These are phyloP conservation scores for Onychomys leucogaster DNA, from an alignment of 2,797 vertebrate species.

Conservation along the genomic window DNA sequence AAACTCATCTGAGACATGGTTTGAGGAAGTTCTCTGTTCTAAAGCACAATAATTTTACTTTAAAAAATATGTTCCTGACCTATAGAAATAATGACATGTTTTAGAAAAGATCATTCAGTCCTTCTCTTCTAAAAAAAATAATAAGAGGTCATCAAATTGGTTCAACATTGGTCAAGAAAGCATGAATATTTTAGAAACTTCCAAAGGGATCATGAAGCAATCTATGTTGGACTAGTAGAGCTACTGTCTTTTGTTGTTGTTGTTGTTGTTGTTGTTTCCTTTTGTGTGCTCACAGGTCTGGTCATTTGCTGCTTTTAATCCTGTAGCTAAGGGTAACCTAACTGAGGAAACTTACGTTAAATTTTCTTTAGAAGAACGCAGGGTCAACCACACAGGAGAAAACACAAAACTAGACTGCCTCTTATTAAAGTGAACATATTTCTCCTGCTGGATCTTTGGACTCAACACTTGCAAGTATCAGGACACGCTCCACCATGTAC, in stretches of 20 bases:
- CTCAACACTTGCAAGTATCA: not conserved
- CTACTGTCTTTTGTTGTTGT: not conserved
- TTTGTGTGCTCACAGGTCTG: not conserved
- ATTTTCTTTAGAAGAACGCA: not conserved
- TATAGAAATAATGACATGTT: not conserved
- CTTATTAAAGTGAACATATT: slow-evolving; percentile 32
- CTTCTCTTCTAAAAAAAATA: not conserved
- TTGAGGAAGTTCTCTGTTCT: not conserved
- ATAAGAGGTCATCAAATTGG: not conserved
- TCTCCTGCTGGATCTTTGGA: not conserved
- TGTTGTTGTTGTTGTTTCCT: not conserved
- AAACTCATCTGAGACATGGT: not conserved
- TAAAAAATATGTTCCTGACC: not conserved
- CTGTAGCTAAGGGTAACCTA: not conserved
- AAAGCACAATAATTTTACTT: not conserved
- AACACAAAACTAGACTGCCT: slow-evolving; percentile 30
- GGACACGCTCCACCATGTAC: not conserved
- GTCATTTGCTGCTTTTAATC: not conserved
- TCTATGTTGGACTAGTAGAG: not conserved
- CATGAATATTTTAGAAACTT: slow-evolving; percentile 18
- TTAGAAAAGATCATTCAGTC: not conserved
- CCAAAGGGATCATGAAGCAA: not conserved
- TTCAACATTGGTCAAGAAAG: not conserved
- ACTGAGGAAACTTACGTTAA: not conserved
- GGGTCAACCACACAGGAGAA: not conserved